Evolutionary conservation across 1,140 invertebrate genomes (phyloP).

Genomic region (Whitmania pigra): DNA sequence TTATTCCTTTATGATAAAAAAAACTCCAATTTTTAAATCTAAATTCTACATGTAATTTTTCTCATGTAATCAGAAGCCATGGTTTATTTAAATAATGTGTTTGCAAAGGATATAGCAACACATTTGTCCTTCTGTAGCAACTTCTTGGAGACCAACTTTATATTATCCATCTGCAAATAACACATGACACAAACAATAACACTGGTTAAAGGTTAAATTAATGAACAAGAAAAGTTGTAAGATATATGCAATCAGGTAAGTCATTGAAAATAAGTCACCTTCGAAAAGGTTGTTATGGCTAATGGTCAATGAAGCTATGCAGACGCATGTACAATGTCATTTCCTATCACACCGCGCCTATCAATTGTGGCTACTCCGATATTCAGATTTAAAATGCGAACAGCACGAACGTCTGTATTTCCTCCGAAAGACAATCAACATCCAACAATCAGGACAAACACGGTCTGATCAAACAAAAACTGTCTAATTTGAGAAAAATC

Average conservation of each 20-base stretch:
- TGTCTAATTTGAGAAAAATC: no score
- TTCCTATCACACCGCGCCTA: not conserved
- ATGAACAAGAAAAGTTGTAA: not conserved
- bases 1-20: not conserved
- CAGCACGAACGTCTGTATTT: no score
- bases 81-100: slow-evolving; percentile 24
- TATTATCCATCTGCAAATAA: slow-evolving; percentile 20
- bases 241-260: not conserved
- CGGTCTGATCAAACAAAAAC: no score
- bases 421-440: no score
- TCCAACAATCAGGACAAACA: no score
- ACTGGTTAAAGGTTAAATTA: not conserved
- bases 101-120: slow-evolving; percentile 28
- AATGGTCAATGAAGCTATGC: not conserved
- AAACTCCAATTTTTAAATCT: not conserved
- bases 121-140: slow-evolving; percentile 28
- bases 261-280: slow-evolving; percentile 1
- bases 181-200: not conserved
- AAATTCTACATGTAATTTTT: no score
- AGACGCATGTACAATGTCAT: not conserved
- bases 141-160: slow-evolving; percentile 29
- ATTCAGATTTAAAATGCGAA: no score
- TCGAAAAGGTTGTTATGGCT: not conserved
- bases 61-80: slow-evolving; percentile 25
- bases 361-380: not conserved